phyloP scores from a whole-genome alignment of 2,797 vertebrate genomes.

The Carcharodon carcharias region DNA sequence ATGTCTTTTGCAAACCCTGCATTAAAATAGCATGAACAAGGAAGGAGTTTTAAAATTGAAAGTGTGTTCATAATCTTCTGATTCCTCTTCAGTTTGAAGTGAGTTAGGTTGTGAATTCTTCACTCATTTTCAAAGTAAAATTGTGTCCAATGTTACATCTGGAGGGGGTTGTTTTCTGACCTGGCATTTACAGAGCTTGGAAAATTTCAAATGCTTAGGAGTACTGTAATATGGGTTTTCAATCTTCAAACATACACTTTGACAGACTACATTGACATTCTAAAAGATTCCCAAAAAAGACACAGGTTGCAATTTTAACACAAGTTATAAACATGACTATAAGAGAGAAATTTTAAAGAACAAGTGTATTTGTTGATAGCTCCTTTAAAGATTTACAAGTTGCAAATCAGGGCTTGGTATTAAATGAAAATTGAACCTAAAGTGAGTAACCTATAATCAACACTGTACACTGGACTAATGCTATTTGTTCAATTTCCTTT shows the following conservation, averaged over 20 bases:
- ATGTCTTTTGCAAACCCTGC: not conserved
- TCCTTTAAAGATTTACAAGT: constrained; percentile 7
- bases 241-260: not conserved
- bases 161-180: not conserved
- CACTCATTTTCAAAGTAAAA: not conserved
- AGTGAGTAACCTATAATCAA: not conserved
- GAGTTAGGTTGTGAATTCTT: constrained; percentile 2
- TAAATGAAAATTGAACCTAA: not conserved
- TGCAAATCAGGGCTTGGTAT: not conserved
- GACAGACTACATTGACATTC: not conserved
- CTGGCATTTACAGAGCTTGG: not conserved
- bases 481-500: not conserved
- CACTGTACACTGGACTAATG: not conserved
- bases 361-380: not conserved
- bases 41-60: not conserved
- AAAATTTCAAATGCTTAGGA: constrained; percentile 12
- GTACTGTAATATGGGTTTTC: not conserved
- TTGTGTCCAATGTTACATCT: not conserved
- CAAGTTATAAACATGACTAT: not conserved
- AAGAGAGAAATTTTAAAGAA: not conserved
- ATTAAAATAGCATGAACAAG: constrained; percentile 16
- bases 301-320: constrained; percentile 8
- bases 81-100: not conserved
- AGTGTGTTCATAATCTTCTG: not conserved
- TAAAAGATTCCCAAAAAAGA: not conserved